A percentile compares a stretch with the other conserved stretches of the same genome.
Conservation (phyloP, 2,888 invertebrate genomes). For the Pseudococcus longispinus region DNA sequence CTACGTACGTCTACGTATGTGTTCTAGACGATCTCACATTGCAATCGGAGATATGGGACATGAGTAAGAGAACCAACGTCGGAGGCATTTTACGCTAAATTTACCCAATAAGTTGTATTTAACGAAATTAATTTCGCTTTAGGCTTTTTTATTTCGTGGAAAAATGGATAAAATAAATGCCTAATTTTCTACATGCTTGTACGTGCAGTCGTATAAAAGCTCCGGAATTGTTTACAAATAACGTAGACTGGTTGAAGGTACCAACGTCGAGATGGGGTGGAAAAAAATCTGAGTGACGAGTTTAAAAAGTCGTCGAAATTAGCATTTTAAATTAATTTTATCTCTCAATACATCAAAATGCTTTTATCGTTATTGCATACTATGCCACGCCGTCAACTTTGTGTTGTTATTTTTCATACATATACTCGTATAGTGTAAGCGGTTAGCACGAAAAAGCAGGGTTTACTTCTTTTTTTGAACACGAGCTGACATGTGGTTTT, state of each 20-base stretch:
- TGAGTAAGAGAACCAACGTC: not conserved
- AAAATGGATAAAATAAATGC: not conserved
- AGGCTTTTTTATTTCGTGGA: not conserved
- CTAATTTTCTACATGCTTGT: not conserved
- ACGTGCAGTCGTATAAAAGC: not conserved
- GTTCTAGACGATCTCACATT: not conserved
- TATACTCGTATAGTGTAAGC: not conserved
- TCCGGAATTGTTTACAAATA: not conserved
- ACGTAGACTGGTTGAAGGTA: not conserved
- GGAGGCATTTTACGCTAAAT: not conserved
- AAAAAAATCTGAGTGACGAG: not conserved
- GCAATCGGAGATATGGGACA: not conserved
- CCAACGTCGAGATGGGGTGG: not conserved
- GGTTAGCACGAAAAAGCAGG: too few species aligned
- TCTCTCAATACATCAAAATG: conserved; percentile 26
- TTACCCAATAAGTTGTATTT: not conserved
- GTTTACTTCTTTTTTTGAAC: too few species aligned
- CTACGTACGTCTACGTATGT: not conserved
- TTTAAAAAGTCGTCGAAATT: not conserved
- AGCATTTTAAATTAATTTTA: conserved; percentile 27
- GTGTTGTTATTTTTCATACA: not conserved
- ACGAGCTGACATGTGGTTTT: too few species aligned
- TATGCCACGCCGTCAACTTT: not conserved
- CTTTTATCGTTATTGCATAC: not conserved
- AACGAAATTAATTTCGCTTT: not conserved